Evolutionary conservation across 2,113 vertebrate species (phyloP).

Genomic region (Rynchops niger): DNA sequence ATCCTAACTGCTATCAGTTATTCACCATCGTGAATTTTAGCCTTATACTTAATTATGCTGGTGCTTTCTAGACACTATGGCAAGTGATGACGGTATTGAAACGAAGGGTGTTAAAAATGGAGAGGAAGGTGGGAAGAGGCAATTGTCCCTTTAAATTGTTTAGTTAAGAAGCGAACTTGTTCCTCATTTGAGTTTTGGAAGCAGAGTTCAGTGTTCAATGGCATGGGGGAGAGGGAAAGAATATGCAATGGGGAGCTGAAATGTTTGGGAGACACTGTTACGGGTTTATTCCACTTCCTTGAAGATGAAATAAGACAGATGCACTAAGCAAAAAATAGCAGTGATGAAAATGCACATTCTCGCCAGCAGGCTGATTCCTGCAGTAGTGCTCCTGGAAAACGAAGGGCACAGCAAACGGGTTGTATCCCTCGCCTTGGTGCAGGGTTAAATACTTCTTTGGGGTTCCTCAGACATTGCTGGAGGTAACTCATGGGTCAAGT

Average conservation of each 20-base stretch:
- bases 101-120: neutral
- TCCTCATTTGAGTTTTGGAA: neutral
- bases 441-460: neutral
- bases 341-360: neutral
- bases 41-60: neutral
- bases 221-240: neutral
- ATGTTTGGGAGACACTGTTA: neutral
- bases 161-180: neutral
- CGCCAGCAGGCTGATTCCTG: neutral
- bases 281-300: neutral
- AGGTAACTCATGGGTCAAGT: neutral
- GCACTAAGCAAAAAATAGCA: accelerated
- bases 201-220: neutral
- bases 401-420: neutral
- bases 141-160: neutral
- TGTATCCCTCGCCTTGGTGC: accelerated
- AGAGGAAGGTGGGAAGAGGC: neutral
- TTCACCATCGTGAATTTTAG: neutral
- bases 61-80: neutral
- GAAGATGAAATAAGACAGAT: neutral
- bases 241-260: neutral
- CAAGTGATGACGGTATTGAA: neutral
- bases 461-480: neutral
- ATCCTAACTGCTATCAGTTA: neutral
- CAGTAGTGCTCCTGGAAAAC: neutral